Percentiles rank a stretch among this genome's conserved stretches.
phyloP scores from a whole-genome alignment of 1,140 invertebrate genomes.

The Drosophila ambigua region DNA sequence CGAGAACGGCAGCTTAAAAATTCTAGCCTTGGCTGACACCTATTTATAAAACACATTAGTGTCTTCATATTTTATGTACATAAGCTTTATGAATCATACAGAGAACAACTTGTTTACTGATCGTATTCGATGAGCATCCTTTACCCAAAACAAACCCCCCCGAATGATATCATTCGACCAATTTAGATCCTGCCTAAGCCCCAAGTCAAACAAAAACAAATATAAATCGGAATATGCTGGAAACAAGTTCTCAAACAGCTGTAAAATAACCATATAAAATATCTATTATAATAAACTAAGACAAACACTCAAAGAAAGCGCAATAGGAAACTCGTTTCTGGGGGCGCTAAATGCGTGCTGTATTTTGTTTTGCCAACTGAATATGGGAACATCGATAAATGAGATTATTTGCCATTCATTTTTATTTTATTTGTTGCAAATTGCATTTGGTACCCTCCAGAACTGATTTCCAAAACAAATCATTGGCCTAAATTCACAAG shows the following conservation, averaged over 20 bases:
- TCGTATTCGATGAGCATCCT: slow-evolving; percentile 36
- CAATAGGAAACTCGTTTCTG: slow-evolving; percentile 46
- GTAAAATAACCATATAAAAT: slow-evolving; percentile 44
- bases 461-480: background rate
- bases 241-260: slow-evolving; percentile 37
- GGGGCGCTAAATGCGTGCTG: slow-evolving; percentile 11
- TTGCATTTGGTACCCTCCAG: no score
- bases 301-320: slow-evolving; percentile 41
- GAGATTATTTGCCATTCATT: slow-evolving; percentile 47
- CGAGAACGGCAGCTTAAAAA: slow-evolving; percentile 2
- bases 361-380: slow-evolving; percentile 29
- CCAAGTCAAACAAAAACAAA: slow-evolving; percentile 36
- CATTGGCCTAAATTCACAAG: background rate
- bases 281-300: slow-evolving; percentile 7
- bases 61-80: slow-evolving; percentile 34
- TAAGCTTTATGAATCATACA: slow-evolving; percentile 28
- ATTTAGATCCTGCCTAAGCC: slow-evolving; percentile 45
- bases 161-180: slow-evolving; percentile 26
- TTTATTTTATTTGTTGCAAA: slow-evolving; percentile 16
- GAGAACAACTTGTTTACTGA: slow-evolving; percentile 20
- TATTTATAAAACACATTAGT: slow-evolving; percentile 38
- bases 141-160: slow-evolving; percentile 19
- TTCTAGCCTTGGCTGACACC: slow-evolving; percentile 46
- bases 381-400: slow-evolving; percentile 48
- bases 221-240: slow-evolving; percentile 29